A percentile compares a stretch with the other conserved stretches of the same genome.
phyloP scores from a whole-genome alignment of 1,140 invertebrate genomes.

The Melipona quadrifasciata region DNA sequence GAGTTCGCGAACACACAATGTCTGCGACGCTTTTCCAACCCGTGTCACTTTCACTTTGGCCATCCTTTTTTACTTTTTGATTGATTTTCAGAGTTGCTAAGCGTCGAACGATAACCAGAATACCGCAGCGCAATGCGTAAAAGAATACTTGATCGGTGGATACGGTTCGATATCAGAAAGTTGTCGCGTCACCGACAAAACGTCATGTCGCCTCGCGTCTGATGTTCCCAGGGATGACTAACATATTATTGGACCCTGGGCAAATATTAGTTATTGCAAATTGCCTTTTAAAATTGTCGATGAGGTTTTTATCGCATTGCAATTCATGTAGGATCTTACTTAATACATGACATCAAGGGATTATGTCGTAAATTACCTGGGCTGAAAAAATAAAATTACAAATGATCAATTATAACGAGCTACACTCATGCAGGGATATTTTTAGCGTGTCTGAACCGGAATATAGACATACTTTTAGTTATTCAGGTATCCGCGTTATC shows the following conservation, averaged over 20 bases:
- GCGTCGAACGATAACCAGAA: neutral
- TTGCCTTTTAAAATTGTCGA: too few species aligned
- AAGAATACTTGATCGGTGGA: neutral
- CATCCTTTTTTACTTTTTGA: neutral
- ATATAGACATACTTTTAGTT: neutral
- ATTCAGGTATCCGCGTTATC: neutral
- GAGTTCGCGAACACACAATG: constrained; percentile 4
- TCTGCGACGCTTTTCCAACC: neutral
- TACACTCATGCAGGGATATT: constrained; percentile 5
- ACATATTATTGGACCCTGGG: neutral
- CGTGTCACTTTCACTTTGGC: neutral
- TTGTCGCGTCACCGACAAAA: constrained; percentile 26
- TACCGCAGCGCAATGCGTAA: neutral
- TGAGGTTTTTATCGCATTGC: too few species aligned
- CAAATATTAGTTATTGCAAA: too few species aligned
- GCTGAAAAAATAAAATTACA: neutral
- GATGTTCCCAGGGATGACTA: neutral
- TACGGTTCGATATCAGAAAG: constrained; percentile 10
- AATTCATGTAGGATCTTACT: neutral
- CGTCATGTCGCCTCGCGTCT: constrained; percentile 12
- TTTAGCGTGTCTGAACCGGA: neutral
- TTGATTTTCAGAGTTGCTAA: neutral
- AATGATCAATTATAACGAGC: neutral
- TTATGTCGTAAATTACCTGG: neutral
- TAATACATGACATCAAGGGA: neutral